Percentiles rank a stretch among this genome's conserved stretches.
These are phyloP conservation scores for Pampusana beccarii DNA, from an alignment of 2,113 vertebrate species.

Conservation along the genomic window DNA sequence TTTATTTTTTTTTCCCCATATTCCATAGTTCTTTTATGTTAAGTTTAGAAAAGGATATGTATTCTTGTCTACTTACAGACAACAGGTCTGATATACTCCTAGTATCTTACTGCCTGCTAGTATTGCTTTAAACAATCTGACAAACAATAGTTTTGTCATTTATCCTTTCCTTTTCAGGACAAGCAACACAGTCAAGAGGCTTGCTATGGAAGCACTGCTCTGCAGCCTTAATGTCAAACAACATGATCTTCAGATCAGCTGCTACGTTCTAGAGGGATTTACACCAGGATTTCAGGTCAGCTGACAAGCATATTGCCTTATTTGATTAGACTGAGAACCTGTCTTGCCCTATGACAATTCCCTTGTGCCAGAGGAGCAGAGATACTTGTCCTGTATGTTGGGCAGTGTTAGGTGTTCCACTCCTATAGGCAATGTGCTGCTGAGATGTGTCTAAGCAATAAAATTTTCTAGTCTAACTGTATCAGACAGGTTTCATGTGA, in stretches of 20 bases:
- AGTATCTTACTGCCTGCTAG: background rate
- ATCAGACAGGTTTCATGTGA: background rate
- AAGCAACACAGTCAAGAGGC: background rate
- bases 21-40: background rate
- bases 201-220: background rate
- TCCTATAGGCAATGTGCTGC: background rate
- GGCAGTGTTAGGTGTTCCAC: background rate
- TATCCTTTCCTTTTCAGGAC: background rate
- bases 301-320: background rate
- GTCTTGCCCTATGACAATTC: background rate
- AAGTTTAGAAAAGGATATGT: background rate
- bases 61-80: background rate
- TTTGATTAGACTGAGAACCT: background rate
- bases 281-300: background rate
- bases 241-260: background rate
- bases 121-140: background rate
- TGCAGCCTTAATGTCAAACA: background rate
- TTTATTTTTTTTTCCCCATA: background rate
- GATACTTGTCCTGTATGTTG: background rate
- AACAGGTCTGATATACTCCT: background rate
- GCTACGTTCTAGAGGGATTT: background rate
- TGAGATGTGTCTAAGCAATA: background rate
- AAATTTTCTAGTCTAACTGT: background rate
- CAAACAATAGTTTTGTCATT: background rate
- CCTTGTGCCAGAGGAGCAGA: background rate